phyloP scores from a whole-genome alignment of 2,113 vertebrate species.

The Chamaea fasciata region DNA sequence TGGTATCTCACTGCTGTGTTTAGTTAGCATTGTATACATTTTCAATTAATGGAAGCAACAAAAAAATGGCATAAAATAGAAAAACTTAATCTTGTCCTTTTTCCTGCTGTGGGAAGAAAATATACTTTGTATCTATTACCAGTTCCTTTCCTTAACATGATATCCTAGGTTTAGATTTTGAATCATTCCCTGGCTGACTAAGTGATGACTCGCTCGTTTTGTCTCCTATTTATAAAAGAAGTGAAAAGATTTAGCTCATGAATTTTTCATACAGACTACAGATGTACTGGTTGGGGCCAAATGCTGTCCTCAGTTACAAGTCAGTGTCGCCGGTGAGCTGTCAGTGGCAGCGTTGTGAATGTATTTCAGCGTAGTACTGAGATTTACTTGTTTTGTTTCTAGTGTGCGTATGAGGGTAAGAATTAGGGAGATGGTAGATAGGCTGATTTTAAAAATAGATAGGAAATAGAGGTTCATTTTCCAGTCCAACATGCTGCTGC shows the following conservation, averaged over 20 bases:
- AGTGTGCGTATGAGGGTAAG: not conserved
- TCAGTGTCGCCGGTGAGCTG: not conserved
- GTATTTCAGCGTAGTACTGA: not conserved
- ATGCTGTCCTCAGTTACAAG: not conserved
- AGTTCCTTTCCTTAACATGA: not conserved
- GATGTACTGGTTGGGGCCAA: not conserved
- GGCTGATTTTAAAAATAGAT: constrained; percentile 50
- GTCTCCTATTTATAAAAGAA: constrained; percentile 12
- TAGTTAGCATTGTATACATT: not conserved
- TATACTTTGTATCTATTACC: not conserved
- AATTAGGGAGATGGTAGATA: constrained; percentile 41
- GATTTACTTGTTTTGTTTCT: constrained; percentile 8
- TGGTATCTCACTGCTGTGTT: not conserved
- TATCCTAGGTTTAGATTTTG: not conserved
- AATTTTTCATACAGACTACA: not conserved
- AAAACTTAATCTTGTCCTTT: not conserved
- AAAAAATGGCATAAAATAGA: not conserved
- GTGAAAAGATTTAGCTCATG: constrained; percentile 17
- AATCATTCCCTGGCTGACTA: not conserved
- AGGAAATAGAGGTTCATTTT: constrained; percentile 48
- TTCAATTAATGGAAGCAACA: not conserved
- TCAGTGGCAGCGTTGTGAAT: not conserved
- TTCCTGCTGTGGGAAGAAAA: not conserved
- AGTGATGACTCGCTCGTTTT: not conserved
- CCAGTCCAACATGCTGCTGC: constrained; percentile 48